Percentiles rank a stretch among this genome's conserved stretches.
Conservation (phyloP, 2,797 vertebrate species). For the Varecia variegata region DNA sequence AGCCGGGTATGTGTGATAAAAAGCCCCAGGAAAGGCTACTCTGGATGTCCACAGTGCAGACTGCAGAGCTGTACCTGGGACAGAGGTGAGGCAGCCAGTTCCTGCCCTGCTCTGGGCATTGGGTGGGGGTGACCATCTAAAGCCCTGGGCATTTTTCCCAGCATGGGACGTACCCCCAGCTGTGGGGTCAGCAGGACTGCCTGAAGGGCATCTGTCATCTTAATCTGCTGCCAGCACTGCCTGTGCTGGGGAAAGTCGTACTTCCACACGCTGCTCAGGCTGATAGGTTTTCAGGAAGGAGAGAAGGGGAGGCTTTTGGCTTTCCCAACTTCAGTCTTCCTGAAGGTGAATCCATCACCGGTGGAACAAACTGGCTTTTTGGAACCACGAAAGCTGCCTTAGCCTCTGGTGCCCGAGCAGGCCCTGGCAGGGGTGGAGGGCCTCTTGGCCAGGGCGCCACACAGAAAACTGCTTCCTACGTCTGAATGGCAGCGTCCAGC, state of each 20-base stretch:
- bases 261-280: not conserved
- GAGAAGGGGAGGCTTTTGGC: not conserved
- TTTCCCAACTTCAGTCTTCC: not conserved
- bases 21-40: not conserved
- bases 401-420: not conserved
- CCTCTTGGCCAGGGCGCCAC: not conserved
- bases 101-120: not conserved
- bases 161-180: not conserved
- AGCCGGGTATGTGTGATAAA: not conserved
- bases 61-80: not conserved
- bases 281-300: not conserved
- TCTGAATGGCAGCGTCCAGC: not conserved
- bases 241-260: not conserved
- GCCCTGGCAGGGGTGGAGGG: not conserved
- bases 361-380: not conserved
- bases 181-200: not conserved
- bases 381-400: not conserved
- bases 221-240: accelerated
- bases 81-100: not conserved
- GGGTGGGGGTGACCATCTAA: not conserved
- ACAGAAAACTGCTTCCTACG: not conserved
- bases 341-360: not conserved
- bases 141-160: not conserved
- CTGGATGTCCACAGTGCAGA: accelerated
- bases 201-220: not conserved